Evolutionary conservation across 2,888 invertebrate genomes (phyloP), one percentile per base, ranked within the genome.

Genomic region (Tineola bisselliella): DNA sequence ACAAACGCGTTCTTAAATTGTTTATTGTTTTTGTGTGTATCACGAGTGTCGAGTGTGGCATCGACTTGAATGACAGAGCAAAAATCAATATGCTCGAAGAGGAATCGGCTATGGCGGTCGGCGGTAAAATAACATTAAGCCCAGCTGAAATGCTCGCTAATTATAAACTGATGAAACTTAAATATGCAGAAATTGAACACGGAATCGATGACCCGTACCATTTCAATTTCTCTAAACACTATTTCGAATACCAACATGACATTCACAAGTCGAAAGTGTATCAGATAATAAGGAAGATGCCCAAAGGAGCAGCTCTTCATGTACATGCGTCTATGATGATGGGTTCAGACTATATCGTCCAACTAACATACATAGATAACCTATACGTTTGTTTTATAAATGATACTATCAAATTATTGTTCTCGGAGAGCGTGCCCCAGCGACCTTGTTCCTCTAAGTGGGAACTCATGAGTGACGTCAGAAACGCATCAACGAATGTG

Each of bases 241-340:
- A 93, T 65, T 89, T 93, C 67, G 73, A 83, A 0, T 89, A 90
- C 0, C 88, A 88, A 65, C 69, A 86, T 0, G 74, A 87, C 10
- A 91, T 94, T 12, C 81, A 89, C 13, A 72, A 80, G 0, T 93
- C 93, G 0, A 78, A 88, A 61, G 90, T 94, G 2, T 94, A 91
- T 69, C 75, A 90, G 64, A 81, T 93, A 3, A 89, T 95, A 8
- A 81, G 80, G 61, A 75, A 70, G 59, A 89, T 95, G 89, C 95
- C 95, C 0, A 95, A 95, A 79, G 95, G 93, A 0, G 91, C 88
- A 0, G 90, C 90, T 0, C 73, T 94, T 12, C 94, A 94, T 68
- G 87, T 90, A 0, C 94, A 94, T 68, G 89, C 91, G 65, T 89
- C 90, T 0, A 88, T 91, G 0, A 81, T 91, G 66, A 88, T 89